A percentile compares a stretch with the other conserved stretches of the same genome.
Conservation (phyloP, 2,888 invertebrate species). For the Cephus spinipes region DNA sequence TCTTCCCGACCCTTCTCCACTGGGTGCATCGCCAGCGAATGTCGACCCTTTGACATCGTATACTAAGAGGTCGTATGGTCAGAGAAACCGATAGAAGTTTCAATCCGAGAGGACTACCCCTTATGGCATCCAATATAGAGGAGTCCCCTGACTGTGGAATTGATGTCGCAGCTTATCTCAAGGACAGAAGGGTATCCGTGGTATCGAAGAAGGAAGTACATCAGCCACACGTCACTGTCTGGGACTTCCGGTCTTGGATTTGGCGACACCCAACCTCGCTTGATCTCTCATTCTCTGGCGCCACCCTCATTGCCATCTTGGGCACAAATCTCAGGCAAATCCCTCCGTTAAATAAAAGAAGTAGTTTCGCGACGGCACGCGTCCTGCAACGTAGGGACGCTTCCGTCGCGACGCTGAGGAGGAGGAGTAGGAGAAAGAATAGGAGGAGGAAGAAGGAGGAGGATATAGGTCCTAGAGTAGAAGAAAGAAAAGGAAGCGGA, state of each 20-base stretch:
- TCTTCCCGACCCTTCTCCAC: not conserved
- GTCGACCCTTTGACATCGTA: not conserved
- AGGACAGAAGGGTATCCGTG: not conserved
- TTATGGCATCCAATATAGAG: not conserved
- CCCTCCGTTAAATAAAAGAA: constrained; percentile 35
- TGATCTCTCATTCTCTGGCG: constrained; percentile 7
- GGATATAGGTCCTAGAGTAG: constrained; percentile 16
- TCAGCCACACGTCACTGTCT: not conserved
- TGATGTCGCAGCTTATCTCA: not conserved
- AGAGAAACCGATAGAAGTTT: not conserved
- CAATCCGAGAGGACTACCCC: not conserved
- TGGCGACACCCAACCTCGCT: not conserved
- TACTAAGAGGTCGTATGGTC: not conserved
- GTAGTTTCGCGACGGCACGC: constrained; percentile 22
- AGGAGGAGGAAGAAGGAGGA: constrained; percentile 10
- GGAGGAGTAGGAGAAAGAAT: constrained; percentile 24
- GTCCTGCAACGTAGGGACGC: not conserved
- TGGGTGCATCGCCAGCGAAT: not conserved
- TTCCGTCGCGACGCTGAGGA: constrained; percentile 11
- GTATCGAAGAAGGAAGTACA: not conserved
- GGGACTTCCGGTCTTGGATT: not conserved
- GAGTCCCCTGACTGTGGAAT: not conserved
- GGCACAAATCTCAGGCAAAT: constrained; percentile 30
- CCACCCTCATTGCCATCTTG: constrained; percentile 20
- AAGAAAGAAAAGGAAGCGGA: not conserved